phyloP scores from a whole-genome alignment of 1,140 invertebrate species.

The Aricia agestis region DNA sequence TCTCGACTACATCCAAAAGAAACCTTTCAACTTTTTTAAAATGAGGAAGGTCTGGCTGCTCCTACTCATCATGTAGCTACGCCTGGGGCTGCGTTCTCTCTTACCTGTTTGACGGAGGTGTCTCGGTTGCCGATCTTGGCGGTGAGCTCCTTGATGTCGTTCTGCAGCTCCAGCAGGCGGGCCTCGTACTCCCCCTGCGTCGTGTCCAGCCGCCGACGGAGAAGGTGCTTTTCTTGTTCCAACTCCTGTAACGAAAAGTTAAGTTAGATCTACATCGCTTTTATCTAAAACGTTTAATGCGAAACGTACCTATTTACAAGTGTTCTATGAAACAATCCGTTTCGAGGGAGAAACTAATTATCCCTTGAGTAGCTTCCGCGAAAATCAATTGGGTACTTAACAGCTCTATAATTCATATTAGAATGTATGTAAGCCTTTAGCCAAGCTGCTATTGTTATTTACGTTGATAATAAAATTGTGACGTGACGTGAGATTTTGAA shows the following conservation, averaged over 20 bases:
- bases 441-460: too few relatives aligned
- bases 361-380: constrained; percentile 13
- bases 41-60: too few relatives aligned
- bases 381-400: constrained; percentile 12
- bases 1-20: too few relatives aligned
- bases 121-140: constrained; percentile 81
- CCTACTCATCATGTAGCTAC: too few relatives aligned
- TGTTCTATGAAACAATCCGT: neutral
- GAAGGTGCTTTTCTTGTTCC: constrained; percentile 94
- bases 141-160: constrained; percentile 87
- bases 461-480: too few relatives aligned
- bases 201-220: constrained; percentile 89
- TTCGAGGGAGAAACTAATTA: neutral
- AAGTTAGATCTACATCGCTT: neutral
- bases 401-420: constrained; percentile 22
- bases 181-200: constrained; percentile 93
- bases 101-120: constrained; percentile 76
- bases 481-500: too few relatives aligned
- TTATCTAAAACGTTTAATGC: too few relatives aligned
- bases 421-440: too few relatives aligned
- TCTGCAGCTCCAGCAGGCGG: constrained; percentile 89
- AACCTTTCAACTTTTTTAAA: too few relatives aligned
- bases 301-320: neutral
- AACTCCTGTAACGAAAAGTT: constrained; percentile 80
- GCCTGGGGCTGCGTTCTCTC: too few relatives aligned